Conservation (phyloP, 2,797 vertebrate genomes). For the Octomys mimax region DNA sequence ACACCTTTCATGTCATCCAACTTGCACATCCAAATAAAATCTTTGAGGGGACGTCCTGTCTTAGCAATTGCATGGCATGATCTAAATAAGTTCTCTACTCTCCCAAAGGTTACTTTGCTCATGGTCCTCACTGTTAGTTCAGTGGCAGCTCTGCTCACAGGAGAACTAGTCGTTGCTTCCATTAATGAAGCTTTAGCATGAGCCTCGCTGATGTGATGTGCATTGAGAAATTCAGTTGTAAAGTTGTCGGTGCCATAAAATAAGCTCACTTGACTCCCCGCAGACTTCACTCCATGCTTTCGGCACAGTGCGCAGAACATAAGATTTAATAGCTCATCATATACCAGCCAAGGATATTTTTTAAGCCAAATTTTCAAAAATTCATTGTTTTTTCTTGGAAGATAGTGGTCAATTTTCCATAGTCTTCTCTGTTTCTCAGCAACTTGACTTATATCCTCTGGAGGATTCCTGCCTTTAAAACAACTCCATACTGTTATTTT, state of each 20-base stretch:
- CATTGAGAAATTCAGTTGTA: constrained; percentile 84
- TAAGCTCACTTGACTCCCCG: constrained; percentile 83
- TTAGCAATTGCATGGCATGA: constrained; percentile 85
- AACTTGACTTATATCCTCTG: constrained; percentile 65
- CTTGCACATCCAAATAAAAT: constrained; percentile 83
- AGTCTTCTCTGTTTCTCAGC: constrained; percentile 72
- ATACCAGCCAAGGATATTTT: constrained; percentile 88
- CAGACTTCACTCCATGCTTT: constrained; percentile 85
- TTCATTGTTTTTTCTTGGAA: constrained; percentile 79
- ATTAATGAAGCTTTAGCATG: constrained; percentile 86
- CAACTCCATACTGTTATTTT: constrained; percentile 85
- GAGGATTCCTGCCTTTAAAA: constrained; percentile 85
- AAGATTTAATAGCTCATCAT: constrained; percentile 82
- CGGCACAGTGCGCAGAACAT: constrained; percentile 87
- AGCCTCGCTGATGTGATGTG: constrained; percentile 86
- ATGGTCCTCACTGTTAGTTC: constrained; percentile 79
- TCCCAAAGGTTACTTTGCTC: constrained; percentile 82
- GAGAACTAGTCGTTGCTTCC: constrained; percentile 82
- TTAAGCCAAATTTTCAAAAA: constrained; percentile 88
- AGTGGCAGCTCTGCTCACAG: constrained; percentile 56
- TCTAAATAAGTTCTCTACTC: constrained; percentile 86
- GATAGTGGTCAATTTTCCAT: constrained; percentile 69
- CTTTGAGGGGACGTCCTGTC: constrained; percentile 74
- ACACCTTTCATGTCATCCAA: constrained; percentile 85
- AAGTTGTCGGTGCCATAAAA: constrained; percentile 87